These are phyloP conservation scores for Smutsia temminckii DNA, from an alignment of 2,797 vertebrate species.

Conservation along the genomic window DNA sequence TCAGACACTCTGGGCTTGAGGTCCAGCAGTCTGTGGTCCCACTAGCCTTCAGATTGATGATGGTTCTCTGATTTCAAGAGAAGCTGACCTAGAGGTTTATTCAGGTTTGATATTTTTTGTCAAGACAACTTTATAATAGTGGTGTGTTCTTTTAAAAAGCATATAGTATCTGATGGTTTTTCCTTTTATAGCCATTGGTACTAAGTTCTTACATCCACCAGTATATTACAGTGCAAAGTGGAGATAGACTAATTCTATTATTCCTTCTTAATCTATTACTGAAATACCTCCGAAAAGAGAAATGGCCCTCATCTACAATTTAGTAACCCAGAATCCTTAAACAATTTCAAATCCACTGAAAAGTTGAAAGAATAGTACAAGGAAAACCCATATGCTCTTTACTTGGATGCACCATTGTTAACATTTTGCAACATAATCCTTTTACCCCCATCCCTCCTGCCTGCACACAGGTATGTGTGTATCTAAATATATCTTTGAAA, in stretches of 20 bases:
- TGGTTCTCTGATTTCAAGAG: neutral
- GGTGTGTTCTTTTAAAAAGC: neutral
- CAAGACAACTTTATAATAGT: neutral
- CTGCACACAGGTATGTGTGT: fast-evolving
- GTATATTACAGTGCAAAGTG: neutral
- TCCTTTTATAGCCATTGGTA: neutral
- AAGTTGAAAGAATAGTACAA: neutral
- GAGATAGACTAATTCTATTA: neutral
- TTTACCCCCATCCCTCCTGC: neutral
- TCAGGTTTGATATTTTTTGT: neutral
- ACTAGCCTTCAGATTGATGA: neutral
- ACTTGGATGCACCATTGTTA: neutral
- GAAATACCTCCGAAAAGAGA: neutral
- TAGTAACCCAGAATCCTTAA: neutral
- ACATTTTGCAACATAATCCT: neutral
- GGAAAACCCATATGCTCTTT: neutral
- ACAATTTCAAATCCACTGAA: conserved; percentile 21
- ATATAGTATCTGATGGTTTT: neutral
- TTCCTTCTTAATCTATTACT: neutral
- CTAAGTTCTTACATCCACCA: neutral
- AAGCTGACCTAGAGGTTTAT: neutral
- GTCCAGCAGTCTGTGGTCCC: neutral
- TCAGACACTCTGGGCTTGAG: neutral
- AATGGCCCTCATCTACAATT: neutral
- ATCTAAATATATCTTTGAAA: neutral